Percentiles rank a stretch among this genome's conserved stretches.
These are phyloP conservation scores for Hydractinia echinata DNA, from an alignment of 30 jellyfish, hydroid and myxozoan genomes.

Conservation along the genomic window DNA sequence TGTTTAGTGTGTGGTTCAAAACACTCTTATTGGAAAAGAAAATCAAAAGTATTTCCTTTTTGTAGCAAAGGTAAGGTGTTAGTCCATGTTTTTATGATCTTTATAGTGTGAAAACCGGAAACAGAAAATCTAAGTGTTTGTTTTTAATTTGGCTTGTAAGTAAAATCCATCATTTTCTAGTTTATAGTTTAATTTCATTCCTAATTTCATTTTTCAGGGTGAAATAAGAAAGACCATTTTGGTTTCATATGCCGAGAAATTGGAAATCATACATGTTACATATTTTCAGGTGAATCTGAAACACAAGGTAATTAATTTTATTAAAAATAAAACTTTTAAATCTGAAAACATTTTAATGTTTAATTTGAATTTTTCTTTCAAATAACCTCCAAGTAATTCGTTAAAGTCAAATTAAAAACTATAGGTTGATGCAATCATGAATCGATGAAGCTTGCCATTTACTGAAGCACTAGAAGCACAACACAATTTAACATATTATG, in stretches of 20 bases:
- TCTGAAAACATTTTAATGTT: no score
- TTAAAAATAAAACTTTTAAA: no score
- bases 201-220: constrained; percentile 45
- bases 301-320: constrained; percentile 42
- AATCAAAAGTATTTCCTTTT: constrained; percentile 75
- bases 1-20: constrained; percentile 80
- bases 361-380: no score
- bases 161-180: background rate
- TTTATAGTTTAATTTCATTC: background rate
- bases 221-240: constrained; percentile 77
- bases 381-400: no score
- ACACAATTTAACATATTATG: constrained; percentile 84
- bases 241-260: constrained; percentile 90
- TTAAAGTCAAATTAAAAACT: background rate
- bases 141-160: background rate
- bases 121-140: no score
- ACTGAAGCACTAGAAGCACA: constrained; percentile 87
- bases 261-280: constrained; percentile 65
- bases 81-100: background rate
- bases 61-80: constrained; percentile 73
- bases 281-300: constrained; percentile 92
- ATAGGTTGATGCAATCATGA: constrained; percentile 90
- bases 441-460: constrained; percentile 87
- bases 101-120: background rate
- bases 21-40: constrained; percentile 73